phyloP scores from a whole-genome alignment of 2,888 invertebrate genomes.

The Molanna angustata region DNA sequence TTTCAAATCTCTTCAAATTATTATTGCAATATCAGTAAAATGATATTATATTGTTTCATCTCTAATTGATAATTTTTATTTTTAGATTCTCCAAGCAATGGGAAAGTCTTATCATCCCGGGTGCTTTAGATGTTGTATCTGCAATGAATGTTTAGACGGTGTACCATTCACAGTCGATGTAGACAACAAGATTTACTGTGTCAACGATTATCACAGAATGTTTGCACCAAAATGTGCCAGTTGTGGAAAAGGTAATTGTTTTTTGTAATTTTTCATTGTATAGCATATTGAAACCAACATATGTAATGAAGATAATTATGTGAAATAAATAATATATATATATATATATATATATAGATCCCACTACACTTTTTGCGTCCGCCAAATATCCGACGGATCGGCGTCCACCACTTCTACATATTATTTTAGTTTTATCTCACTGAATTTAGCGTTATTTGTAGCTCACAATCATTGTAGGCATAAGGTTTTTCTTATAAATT shows the following conservation, averaged over 20 bases:
- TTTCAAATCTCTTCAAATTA: no score
- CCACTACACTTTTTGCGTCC: background rate
- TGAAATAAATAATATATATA: no score
- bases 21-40: background rate
- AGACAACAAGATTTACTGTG: conserved; percentile 97
- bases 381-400: background rate
- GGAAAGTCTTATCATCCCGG: conserved; percentile 99
- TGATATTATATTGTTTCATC: background rate
- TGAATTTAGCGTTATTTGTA: no score
- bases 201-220: conserved; percentile 97
- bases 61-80: no score
- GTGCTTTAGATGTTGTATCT: conserved; percentile 97
- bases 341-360: background rate
- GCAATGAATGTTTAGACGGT: conserved; percentile 96
- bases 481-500: no score
- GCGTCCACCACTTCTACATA: no score
- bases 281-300: background rate
- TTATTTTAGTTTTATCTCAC: no score
- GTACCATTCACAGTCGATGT: conserved; percentile 98
- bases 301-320: background rate
- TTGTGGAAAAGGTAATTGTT: conserved; percentile 79
- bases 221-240: conserved; percentile 98
- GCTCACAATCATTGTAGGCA: no score
- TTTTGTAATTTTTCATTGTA: background rate
- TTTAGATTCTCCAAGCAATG: conserved; percentile 96